phyloP scores from a whole-genome alignment of 1,140 invertebrate genomes.

The Protaetia brevitarsis region DNA sequence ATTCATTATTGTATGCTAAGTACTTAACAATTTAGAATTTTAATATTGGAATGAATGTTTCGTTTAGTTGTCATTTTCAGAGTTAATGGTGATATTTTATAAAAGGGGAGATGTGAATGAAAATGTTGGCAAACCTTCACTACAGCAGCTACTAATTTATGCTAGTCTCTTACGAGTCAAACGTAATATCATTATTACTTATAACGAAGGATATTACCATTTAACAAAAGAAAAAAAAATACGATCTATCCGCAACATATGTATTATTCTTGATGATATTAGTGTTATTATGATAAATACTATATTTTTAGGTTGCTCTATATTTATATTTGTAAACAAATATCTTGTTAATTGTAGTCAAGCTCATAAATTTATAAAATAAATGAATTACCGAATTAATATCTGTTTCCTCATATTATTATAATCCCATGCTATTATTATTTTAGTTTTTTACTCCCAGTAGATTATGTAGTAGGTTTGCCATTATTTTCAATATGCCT shows the following conservation, averaged over 20 bases:
- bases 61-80: conserved; percentile 18
- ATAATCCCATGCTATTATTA: conserved; percentile 25
- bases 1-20: not conserved
- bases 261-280: conserved; percentile 1
- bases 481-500: conserved; percentile 47
- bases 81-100: conserved; percentile 14
- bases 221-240: conserved; percentile 7
- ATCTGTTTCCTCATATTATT: conserved; percentile 22
- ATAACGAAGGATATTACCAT: not conserved
- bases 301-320: conserved; percentile 23
- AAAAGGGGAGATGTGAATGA: conserved; percentile 24
- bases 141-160: conserved; percentile 45
- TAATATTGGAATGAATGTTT: conserved; percentile 20
- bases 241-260: conserved; percentile 1
- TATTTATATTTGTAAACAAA: conserved; percentile 12
- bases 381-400: conserved; percentile 15
- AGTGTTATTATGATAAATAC: conserved; percentile 12
- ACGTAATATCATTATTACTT: not conserved
- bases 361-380: conserved; percentile 19
- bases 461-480: conserved; percentile 44
- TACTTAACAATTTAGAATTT: not conserved
- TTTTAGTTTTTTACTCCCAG: conserved; percentile 30
- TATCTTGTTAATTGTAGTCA: conserved; percentile 5
- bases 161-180: conserved; percentile 4
- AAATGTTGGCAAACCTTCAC: conserved; percentile 53